Evolutionary conservation across 2,888 invertebrate genomes (phyloP).

Genomic region (Philopedon plagiatum): DNA sequence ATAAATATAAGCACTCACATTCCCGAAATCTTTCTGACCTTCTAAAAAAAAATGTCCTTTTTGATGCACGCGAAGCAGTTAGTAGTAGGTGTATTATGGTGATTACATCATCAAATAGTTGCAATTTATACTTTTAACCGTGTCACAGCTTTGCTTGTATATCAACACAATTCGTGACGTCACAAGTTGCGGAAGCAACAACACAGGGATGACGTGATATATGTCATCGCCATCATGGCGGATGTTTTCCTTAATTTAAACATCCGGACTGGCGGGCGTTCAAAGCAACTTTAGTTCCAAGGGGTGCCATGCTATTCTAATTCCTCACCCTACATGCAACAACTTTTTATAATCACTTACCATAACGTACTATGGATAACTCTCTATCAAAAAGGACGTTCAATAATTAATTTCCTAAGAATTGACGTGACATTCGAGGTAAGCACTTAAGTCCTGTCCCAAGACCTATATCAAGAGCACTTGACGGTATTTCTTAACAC

Average conservation of each 20-base stretch:
- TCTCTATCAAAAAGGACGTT: constrained; percentile 35
- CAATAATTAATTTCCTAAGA: constrained; percentile 40
- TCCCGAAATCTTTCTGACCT: not conserved
- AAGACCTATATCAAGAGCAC: constrained; percentile 55
- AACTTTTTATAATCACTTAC: constrained; percentile 17
- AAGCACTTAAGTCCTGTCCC: constrained; percentile 49
- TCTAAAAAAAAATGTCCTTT: not conserved
- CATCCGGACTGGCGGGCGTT: constrained; percentile 57
- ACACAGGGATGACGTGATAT: constrained; percentile 67
- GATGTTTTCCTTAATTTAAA: constrained; percentile 64
- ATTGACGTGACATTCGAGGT: constrained; percentile 44
- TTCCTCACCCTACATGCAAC: not conserved
- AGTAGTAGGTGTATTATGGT: not conserved
- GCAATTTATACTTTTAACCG: constrained; percentile 9
- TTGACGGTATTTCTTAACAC: constrained; percentile 57
- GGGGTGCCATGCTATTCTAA: not conserved
- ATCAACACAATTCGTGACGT: constrained; percentile 57
- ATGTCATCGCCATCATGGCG: constrained; percentile 69
- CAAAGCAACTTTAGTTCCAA: not conserved
- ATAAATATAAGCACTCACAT: not conserved
- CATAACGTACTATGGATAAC: constrained; percentile 30
- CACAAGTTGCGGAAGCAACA: constrained; percentile 60
- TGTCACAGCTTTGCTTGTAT: constrained; percentile 14
- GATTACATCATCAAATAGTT: constrained; percentile 7
- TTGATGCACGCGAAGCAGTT: not conserved